Base-by-base conservation (phyloP, 2,797 vertebrate species). In the Vespertilio murinus region DNA sequence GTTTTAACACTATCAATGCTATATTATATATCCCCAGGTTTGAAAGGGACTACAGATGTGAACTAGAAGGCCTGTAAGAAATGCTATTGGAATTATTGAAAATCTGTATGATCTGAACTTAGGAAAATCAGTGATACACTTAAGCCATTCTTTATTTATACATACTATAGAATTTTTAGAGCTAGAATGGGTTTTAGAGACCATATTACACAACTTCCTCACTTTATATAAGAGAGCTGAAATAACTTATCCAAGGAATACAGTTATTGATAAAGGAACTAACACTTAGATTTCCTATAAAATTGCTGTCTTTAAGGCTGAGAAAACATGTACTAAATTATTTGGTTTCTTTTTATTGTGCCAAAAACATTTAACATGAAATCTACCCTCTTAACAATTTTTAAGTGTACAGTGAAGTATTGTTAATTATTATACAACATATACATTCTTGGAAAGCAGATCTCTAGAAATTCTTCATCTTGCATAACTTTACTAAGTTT, bases 241-340 rank as follows among this genome's bases (percentile, higher is more conserved):
- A 93, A 92, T 93, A 18, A 90, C 28, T 92, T 88, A 7, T 90
- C 77, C 1, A 61, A 93, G 33, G 38, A 70, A 83, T 75, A 92
- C 0, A 49, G 38, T 56, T 92, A 78, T 47, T 78, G 83, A 88
- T 77, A 77, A 91, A 69, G 28, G 52, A 80, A 79, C 8, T 77
- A 94, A 83, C 18, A 84, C 20, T 83, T 71, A 88, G 9, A 95
- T 88, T 80, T 84, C 54, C 70, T 73, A 84, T 35, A 35, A 95
- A 73, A 90, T 49, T 47, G 40, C 9, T 75, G 22, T 92, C 82
- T 74, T 67, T 67, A 91, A 81, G 25, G 22, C 30, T 86, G 13
- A 88, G 88, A 88, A 45, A 25, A 79, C 33, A 95, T 69, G 40
- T 87, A 87, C 28, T 65, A 1, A 77, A 74, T 94, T 83, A 90